These are phyloP conservation scores for Oophaga pumilio DNA, from an alignment of 2,113 vertebrate genomes.

Conservation along the genomic window DNA sequence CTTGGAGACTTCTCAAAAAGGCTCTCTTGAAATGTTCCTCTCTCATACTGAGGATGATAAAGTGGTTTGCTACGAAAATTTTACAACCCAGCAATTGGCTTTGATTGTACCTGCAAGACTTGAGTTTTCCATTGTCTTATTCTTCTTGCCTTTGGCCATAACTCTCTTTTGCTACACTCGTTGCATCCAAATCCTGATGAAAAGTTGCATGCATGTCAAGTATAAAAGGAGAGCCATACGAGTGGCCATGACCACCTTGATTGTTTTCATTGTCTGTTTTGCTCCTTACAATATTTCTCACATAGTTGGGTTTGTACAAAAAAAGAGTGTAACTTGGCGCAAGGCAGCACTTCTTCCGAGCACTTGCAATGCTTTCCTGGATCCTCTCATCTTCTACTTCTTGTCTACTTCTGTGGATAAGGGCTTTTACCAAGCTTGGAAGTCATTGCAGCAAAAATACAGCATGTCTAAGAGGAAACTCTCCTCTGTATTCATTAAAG, in stretches of 20 bases:
- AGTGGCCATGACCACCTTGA: conserved; percentile 72
- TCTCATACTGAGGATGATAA: conserved; percentile 31
- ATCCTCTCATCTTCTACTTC: conserved; percentile 77
- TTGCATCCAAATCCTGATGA: conserved; percentile 73
- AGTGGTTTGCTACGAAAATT: conserved; percentile 69
- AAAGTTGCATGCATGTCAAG: conserved; percentile 63
- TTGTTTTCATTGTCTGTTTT: conserved; percentile 77
- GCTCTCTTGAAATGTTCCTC: conserved; percentile 64
- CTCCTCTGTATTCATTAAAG: conserved; percentile 40
- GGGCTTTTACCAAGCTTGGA: conserved; percentile 65
- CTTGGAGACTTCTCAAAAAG: conserved; percentile 62
- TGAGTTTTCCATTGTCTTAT: conserved; percentile 74
- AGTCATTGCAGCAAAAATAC: conserved; percentile 61
- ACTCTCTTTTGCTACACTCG: conserved; percentile 73
- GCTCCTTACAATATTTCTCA: conserved; percentile 79
- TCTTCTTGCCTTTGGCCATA: conserved; percentile 69
- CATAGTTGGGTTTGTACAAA: conserved; percentile 69
- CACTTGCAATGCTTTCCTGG: conserved; percentile 77
- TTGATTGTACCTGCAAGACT: conserved; percentile 73
- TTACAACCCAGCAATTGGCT: conserved; percentile 69
- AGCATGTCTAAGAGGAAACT: conserved; percentile 16
- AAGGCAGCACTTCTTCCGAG: conserved; percentile 70
- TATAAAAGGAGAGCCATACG: conserved; percentile 72
- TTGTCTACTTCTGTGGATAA: conserved; percentile 68
- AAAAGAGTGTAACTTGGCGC: conserved; percentile 68